Evolutionary conservation across 2,888 invertebrate genomes (phyloP).

Genomic region (Meliscaeva auricollis): DNA sequence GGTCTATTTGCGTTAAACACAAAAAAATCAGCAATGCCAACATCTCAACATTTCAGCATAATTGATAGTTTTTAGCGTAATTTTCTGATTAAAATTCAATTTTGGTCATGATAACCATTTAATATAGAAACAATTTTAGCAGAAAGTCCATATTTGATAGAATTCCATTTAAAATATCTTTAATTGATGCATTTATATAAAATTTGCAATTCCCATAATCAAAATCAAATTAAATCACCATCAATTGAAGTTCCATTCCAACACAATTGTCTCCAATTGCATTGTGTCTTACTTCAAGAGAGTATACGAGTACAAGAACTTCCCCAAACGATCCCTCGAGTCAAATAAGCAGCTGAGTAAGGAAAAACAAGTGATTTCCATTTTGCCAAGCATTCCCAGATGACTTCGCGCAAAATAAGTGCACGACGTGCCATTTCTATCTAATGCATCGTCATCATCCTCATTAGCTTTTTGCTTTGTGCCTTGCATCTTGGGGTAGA

Average conservation of each 20-base stretch:
- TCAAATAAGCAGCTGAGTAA: constrained; percentile 10
- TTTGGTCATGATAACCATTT: too few relatives aligned
- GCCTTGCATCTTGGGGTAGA: constrained; percentile 31
- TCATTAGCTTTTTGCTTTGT: constrained; percentile 67
- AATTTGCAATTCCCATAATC: constrained; percentile 16
- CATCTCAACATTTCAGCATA: too few relatives aligned
- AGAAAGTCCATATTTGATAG: background rate
- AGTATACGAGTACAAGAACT: constrained; percentile 10
- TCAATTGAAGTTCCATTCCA: constrained; percentile 40
- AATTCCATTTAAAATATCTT: background rate
- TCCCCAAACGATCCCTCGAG: constrained; percentile 27
- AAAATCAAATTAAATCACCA: constrained; percentile 25
- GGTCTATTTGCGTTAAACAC: too few relatives aligned
- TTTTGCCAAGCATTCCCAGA: constrained; percentile 65
- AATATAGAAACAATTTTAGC: background rate
- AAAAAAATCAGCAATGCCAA: too few relatives aligned
- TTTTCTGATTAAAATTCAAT: too few relatives aligned
- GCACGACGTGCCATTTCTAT: constrained; percentile 68
- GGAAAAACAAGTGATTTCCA: constrained; percentile 59
- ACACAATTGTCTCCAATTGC: constrained; percentile 34
- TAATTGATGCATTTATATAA: background rate
- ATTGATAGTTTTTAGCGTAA: too few relatives aligned
- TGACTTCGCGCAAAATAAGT: constrained; percentile 71
- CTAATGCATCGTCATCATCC: constrained; percentile 75
- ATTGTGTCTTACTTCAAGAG: background rate